phyloP scores from a whole-genome alignment of 2,888 invertebrate genomes.

The Drosophila histrio region DNA sequence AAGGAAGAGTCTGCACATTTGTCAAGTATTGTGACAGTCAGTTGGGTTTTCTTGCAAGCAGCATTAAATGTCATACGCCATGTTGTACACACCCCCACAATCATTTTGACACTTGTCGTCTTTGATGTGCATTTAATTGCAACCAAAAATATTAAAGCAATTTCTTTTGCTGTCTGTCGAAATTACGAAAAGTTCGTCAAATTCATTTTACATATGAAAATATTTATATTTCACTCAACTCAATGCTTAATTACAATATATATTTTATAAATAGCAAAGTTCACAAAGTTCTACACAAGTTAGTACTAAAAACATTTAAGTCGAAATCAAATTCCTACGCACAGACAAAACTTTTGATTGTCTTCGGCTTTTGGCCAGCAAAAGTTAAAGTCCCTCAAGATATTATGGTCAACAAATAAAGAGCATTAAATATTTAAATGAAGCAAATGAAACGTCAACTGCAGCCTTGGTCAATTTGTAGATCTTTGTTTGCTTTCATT shows the following conservation, averaged over 20 bases:
- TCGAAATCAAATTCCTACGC: slow-evolving; percentile 19
- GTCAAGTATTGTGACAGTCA: slow-evolving; percentile 35
- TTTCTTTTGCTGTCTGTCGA: slow-evolving; percentile 1
- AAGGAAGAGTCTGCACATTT: slow-evolving; percentile 23
- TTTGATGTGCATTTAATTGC: slow-evolving; percentile 75
- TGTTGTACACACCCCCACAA: slow-evolving; percentile 39
- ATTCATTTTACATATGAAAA: background rate
- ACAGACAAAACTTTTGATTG: slow-evolving; percentile 33
- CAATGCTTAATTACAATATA: background rate
- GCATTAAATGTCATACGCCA: slow-evolving; percentile 54
- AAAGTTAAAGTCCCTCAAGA: slow-evolving; percentile 41
- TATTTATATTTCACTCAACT: background rate
- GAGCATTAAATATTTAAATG: slow-evolving; percentile 36
- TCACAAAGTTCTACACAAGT: background rate
- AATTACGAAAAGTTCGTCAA: slow-evolving; percentile 12
- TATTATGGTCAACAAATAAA: slow-evolving; percentile 27
- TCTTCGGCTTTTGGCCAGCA: slow-evolving; percentile 22
- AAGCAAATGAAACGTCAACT: slow-evolving; percentile 39
- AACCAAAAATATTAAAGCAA: slow-evolving; percentile 38
- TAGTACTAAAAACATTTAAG: slow-evolving; percentile 29
- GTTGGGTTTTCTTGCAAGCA: slow-evolving; percentile 9
- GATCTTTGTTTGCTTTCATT: slow-evolving; percentile 1
- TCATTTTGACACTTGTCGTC: slow-evolving; percentile 48
- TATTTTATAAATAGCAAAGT: slow-evolving; percentile 20
- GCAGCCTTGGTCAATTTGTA: slow-evolving; percentile 4